A percentile compares a stretch with the other conserved stretches of the same genome.
Conservation (phyloP, 2,113 vertebrate species). For the Patagioenas fasciata region DNA sequence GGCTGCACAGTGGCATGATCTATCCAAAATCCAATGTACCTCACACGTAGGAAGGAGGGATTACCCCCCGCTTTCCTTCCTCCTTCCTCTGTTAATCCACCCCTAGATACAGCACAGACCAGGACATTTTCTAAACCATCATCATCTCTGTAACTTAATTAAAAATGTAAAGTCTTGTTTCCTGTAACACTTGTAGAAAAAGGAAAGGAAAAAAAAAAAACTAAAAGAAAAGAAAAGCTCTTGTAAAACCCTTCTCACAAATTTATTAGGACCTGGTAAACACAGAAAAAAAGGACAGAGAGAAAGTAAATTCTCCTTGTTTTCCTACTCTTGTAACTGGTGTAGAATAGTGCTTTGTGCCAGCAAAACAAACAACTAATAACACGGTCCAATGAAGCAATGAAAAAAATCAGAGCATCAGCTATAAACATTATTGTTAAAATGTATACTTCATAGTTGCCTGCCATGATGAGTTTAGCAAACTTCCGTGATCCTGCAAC, state of each 20-base stretch:
- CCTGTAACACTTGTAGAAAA: neutral
- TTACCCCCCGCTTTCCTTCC: neutral
- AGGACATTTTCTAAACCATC: neutral
- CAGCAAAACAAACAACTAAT: neutral
- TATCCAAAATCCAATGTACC: neutral
- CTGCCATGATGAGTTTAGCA: slow-evolving; percentile 92
- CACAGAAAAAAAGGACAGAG: neutral
- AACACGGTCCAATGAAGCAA: neutral
- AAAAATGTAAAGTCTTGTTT: neutral
- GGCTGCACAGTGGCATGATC: neutral
- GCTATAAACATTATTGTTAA: neutral
- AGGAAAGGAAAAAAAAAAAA: too few species aligned
- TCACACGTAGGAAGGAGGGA: neutral
- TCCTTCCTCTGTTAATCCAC: neutral
- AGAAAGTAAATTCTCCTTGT: neutral
- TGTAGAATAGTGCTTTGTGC: neutral
- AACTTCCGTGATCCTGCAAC: slow-evolving; percentile 95
- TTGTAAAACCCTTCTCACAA: neutral
- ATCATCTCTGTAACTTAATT: neutral
- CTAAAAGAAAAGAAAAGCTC: too few species aligned
- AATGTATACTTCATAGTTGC: slow-evolving; percentile 88
- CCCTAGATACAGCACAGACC: neutral
- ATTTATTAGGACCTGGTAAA: neutral
- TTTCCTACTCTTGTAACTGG: neutral
- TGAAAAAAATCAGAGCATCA: neutral